Percentiles rank a stretch among this genome's conserved stretches.
Evolutionary conservation across 2,113 vertebrate species (phyloP).

Genomic region (Uria aalge): DNA sequence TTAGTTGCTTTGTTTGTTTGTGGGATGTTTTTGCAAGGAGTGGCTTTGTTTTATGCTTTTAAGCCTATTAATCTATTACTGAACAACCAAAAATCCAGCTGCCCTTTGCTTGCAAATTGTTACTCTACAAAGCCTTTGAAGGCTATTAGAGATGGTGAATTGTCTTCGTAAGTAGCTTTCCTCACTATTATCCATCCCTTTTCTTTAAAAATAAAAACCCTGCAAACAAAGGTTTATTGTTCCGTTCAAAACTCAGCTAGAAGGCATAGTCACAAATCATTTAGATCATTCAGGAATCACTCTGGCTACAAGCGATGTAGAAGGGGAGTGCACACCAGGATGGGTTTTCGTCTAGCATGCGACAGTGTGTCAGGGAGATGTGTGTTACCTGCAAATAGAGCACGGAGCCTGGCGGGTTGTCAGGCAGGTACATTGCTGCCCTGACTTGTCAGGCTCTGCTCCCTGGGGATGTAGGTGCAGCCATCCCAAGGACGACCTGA

Average conservation of each 20-base stretch:
- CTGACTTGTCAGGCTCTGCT: not conserved
- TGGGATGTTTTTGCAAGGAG: not conserved
- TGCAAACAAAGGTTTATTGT: slow-evolving; percentile 45
- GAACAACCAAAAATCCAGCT: slow-evolving; percentile 3
- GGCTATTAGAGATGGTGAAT: not conserved
- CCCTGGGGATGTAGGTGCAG: not conserved
- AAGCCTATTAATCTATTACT: not conserved
- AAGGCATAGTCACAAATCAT: slow-evolving; percentile 17
- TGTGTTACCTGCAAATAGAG: fast-evolving
- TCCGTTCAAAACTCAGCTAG: not conserved
- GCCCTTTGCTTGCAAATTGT: not conserved
- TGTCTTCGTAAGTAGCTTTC: slow-evolving; percentile 39
- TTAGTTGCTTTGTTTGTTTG: not conserved
- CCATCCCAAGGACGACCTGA: not conserved
- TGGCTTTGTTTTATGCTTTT: not conserved
- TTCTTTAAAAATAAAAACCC: not conserved
- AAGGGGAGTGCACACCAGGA: not conserved
- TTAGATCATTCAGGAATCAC: not conserved
- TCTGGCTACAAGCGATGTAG: not conserved
- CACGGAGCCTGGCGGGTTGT: not conserved
- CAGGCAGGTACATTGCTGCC: not conserved
- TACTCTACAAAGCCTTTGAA: not conserved
- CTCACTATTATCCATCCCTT: not conserved
- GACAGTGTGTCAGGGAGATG: not conserved
- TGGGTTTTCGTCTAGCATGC: not conserved